Evolutionary conservation across 2,888 invertebrate species (phyloP).

Genomic region (Caenorhabditis zanzibari): DNA sequence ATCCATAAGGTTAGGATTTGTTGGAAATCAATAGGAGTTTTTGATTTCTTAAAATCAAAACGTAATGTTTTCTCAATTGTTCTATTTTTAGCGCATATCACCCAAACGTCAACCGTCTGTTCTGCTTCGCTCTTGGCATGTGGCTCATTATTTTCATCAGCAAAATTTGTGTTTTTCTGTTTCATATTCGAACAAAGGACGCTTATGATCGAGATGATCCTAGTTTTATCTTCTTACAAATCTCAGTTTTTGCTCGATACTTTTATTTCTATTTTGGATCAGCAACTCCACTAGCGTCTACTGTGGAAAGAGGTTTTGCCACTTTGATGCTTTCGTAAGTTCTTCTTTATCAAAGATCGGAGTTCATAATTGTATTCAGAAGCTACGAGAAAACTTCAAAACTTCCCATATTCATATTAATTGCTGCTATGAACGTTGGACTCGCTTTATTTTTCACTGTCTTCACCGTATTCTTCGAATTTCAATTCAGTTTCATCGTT

Average conservation of each 20-base stretch:
- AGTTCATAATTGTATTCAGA: constrained; percentile 11
- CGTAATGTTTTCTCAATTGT: not conserved
- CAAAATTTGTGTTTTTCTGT: constrained; percentile 37
- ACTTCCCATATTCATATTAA: not conserved
- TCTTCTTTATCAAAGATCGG: too few species aligned
- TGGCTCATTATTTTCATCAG: constrained; percentile 49
- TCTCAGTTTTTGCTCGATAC: constrained; percentile 36
- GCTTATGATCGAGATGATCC: not conserved
- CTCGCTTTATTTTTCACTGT: constrained; percentile 21
- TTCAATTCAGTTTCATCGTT: constrained; percentile 2
- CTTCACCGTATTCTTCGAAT: constrained; percentile 8
- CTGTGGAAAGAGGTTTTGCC: constrained; percentile 46
- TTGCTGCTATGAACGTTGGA: not conserved
- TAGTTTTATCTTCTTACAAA: constrained; percentile 7
- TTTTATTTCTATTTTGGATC: constrained; percentile 49
- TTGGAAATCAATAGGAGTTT: too few species aligned
- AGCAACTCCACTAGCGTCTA: constrained; percentile 21
- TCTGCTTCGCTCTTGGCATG: constrained; percentile 10
- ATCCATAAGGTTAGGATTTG: constrained; percentile 14
- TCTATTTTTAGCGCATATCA: constrained; percentile 44
- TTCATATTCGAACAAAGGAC: constrained; percentile 17
- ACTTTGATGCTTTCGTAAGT: constrained; percentile 33
- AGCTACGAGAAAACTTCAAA: constrained; percentile 39
- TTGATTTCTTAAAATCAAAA: not conserved
- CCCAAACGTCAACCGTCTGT: constrained; percentile 45